Evolutionary conservation across 2,797 vertebrate species (phyloP).

Genomic region (Gila robusta): DNA sequence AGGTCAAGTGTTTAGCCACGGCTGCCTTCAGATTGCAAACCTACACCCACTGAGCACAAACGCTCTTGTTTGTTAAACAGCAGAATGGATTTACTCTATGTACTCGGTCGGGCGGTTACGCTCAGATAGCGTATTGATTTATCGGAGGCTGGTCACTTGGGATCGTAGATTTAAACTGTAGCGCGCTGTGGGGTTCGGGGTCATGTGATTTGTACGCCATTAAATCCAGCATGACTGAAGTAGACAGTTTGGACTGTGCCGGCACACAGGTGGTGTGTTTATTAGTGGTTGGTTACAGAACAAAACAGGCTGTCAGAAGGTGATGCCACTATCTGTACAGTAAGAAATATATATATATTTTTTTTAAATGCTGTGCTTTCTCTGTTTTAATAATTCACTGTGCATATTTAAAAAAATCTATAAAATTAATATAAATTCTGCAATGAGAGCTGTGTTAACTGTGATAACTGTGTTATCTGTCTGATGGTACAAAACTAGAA

Average conservation of each 20-base stretch:
- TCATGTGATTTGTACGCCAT: slow-evolving; percentile 27
- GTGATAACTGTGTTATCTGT: background rate
- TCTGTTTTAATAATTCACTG: slow-evolving; percentile 49
- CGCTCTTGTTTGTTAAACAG: slow-evolving; percentile 46
- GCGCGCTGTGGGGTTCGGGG: slow-evolving; percentile 25
- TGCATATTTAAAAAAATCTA: slow-evolving; percentile 51
- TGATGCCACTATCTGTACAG: background rate
- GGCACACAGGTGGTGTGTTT: slow-evolving; percentile 13
- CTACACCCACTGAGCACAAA: slow-evolving; percentile 47
- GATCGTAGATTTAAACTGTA: slow-evolving; percentile 50
- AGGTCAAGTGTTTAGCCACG: slow-evolving; percentile 43
- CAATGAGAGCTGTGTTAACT: slow-evolving; percentile 14
- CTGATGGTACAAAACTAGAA: background rate
- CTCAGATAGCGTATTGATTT: slow-evolving; percentile 55
- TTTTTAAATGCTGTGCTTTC: background rate
- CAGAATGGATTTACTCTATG: slow-evolving; percentile 54
- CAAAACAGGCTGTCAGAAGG: background rate
- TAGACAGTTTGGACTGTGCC: slow-evolving; percentile 14
- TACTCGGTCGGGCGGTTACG: slow-evolving; percentile 10
- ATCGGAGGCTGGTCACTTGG: slow-evolving; percentile 41
- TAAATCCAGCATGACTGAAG: slow-evolving; percentile 31
- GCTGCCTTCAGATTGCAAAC: slow-evolving; percentile 41
- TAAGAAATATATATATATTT: background rate
- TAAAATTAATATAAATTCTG: slow-evolving; percentile 25
- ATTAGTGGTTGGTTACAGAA: slow-evolving; percentile 10